phyloP scores from a whole-genome alignment of 1,140 invertebrate genomes.

The Monochamus saltuarius region DNA sequence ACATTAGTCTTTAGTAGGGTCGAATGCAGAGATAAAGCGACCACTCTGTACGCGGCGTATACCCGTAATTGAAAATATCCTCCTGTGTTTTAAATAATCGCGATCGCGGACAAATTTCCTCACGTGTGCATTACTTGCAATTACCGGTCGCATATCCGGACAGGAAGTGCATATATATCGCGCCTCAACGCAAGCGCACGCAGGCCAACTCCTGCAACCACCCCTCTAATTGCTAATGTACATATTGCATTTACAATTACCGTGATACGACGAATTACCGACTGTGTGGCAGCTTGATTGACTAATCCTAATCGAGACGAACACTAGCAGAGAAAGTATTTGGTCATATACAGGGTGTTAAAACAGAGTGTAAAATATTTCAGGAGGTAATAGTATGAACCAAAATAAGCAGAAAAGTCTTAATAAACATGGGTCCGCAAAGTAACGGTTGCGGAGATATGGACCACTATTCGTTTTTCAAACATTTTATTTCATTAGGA shows the following conservation, averaged over 20 bases:
- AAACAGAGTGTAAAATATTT: no score
- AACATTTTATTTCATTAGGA: no score
- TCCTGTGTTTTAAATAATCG: background rate
- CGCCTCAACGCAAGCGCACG: constrained; percentile 31
- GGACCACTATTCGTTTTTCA: no score
- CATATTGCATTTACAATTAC: constrained; percentile 38
- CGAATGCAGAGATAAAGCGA: no score
- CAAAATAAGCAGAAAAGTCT: no score
- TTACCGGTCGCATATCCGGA: constrained; percentile 49
- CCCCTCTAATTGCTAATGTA: constrained; percentile 38
- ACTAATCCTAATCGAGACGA: constrained; percentile 16
- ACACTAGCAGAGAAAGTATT: no score
- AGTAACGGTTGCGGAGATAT: no score
- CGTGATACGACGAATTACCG: constrained; percentile 29
- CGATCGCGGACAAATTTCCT: constrained; percentile 1
- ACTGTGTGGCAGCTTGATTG: constrained; percentile 26
- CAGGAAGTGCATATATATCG: constrained; percentile 42
- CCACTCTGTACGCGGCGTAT: background rate
- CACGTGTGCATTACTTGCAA: constrained; percentile 44
- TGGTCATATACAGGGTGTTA: no score
- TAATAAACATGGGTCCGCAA: no score
- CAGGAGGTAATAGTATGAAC: no score
- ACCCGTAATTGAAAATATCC: background rate
- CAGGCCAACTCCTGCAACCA: constrained; percentile 12
- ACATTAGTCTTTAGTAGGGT: no score